Percentiles rank a stretch among this genome's conserved stretches.
These are phyloP conservation scores for Aramus guarauna DNA, from an alignment of 2,113 vertebrate species.

Conservation along the genomic window DNA sequence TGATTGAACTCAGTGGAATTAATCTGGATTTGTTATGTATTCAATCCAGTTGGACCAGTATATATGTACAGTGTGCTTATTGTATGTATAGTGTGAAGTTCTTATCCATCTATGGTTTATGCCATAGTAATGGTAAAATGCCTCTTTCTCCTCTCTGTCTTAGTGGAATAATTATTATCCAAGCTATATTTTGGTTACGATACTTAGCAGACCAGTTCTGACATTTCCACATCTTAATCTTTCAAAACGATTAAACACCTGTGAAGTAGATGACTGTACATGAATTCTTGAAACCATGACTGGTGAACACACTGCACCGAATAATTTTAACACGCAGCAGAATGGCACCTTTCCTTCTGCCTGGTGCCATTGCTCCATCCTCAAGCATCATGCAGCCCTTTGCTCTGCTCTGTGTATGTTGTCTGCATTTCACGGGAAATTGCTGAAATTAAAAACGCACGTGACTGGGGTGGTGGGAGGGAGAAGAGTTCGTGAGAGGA, in stretches of 20 bases:
- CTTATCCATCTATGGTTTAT: background rate
- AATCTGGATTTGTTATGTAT: background rate
- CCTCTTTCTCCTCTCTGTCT: background rate
- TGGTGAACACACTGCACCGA: background rate
- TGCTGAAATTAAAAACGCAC: background rate
- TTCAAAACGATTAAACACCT: conserved; percentile 8
- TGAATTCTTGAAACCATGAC: background rate
- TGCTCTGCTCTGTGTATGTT: background rate
- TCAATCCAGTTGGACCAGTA: background rate
- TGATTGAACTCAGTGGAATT: background rate
- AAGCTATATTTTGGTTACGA: background rate
- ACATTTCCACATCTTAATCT: background rate
- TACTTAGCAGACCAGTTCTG: background rate
- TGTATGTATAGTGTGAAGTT: background rate
- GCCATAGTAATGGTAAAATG: background rate
- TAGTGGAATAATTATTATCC: background rate
- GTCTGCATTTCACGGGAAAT: background rate
- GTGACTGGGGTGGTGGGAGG: background rate
- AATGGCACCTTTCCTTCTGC: background rate
- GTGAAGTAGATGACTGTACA: background rate
- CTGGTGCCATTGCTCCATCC: background rate
- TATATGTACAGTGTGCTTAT: background rate
- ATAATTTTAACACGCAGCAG: background rate
- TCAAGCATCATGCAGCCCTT: background rate
- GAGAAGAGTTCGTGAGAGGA: background rate